Percentiles rank a stretch among this genome's conserved stretches.
These are phyloP conservation scores for Scrobipalpa costella DNA, from an alignment of 2,888 invertebrate genomes.

Conservation along the genomic window DNA sequence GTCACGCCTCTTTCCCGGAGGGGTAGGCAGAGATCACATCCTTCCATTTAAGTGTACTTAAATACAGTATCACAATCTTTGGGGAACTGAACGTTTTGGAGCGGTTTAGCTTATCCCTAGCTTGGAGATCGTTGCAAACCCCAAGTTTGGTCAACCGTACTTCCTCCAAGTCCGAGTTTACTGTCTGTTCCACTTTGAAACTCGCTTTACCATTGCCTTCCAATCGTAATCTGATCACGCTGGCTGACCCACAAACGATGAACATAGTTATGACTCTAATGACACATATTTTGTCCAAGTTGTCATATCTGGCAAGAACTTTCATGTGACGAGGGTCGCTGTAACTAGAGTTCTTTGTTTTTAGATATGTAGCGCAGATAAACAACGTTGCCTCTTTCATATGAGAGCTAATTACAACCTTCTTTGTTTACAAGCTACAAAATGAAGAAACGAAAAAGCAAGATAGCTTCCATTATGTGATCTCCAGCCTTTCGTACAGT, in stretches of 20 bases:
- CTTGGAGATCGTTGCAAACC: neutral
- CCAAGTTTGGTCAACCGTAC: neutral
- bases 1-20: no score
- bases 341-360: neutral
- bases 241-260: constrained; percentile 16
- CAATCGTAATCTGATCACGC: constrained; percentile 47
- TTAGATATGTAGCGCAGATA: neutral
- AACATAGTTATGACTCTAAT: constrained; percentile 8
- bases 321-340: constrained; percentile 7
- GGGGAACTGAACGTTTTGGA: neutral
- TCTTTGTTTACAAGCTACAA: constrained; percentile 31
- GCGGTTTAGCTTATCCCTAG: neutral
- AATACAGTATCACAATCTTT: neutral
- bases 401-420: constrained; percentile 16
- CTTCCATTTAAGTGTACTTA: no score
- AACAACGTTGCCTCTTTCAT: neutral
- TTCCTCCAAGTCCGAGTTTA: constrained; percentile 4
- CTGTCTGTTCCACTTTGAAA: constrained; percentile 11
- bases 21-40: no score
- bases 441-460: constrained; percentile 44
- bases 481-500: constrained; percentile 44
- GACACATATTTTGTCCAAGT: constrained; percentile 17
- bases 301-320: constrained; percentile 13
- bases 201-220: constrained; percentile 47
- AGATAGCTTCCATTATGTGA: constrained; percentile 49